Conservation (phyloP, 2,797 vertebrate genomes). For the Chromobotia macracanthus region DNA sequence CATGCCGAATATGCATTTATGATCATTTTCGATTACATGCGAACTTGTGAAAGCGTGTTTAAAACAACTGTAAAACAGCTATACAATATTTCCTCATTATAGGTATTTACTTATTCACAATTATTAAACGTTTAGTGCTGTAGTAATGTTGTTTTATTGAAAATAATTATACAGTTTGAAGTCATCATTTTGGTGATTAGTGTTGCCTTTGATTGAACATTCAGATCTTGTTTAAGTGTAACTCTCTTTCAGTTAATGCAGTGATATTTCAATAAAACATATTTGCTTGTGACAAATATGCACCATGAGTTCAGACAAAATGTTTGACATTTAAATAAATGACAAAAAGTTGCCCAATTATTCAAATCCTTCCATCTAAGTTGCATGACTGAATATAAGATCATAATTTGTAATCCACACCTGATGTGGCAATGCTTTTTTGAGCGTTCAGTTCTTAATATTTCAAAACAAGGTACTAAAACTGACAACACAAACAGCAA, state of each 20-base stretch:
- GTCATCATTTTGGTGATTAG: neutral
- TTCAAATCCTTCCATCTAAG: too few species aligned
- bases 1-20: too few species aligned
- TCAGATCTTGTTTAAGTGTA: neutral
- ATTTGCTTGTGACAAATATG: neutral
- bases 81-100: neutral
- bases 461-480: neutral
- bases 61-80: neutral
- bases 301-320: neutral
- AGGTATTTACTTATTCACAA: neutral
- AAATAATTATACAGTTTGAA: neutral
- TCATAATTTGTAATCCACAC: too few species aligned
- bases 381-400: too few species aligned
- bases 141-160: neutral
- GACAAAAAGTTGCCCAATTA: neutral
- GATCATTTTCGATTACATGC: too few species aligned
- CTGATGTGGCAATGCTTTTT: too few species aligned
- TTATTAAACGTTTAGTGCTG: neutral
- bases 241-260: neutral
- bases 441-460: neutral
- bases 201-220: neutral
- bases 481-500: neutral
- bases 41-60: neutral
- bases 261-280: neutral
- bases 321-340: neutral